Percentiles rank a stretch among this genome's conserved stretches.
phyloP scores from a whole-genome alignment of 2,888 invertebrate genomes.

The Hyalella azteca region DNA sequence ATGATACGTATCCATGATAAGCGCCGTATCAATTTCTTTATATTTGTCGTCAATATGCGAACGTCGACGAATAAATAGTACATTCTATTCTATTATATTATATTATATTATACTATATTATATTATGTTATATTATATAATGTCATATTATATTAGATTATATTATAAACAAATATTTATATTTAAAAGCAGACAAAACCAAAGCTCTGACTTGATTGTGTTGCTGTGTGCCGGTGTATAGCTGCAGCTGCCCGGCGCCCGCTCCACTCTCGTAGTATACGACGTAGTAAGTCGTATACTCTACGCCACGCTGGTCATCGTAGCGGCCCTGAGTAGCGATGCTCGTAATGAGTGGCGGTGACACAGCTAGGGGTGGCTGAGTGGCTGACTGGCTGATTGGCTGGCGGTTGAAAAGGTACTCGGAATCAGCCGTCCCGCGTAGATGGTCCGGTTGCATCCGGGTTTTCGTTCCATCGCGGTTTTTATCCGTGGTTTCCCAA shows the following conservation, averaged over 20 bases:
- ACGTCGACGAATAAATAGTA: too few relatives aligned
- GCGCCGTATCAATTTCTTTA: too few relatives aligned
- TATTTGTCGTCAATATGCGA: too few relatives aligned
- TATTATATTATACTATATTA: too few relatives aligned
- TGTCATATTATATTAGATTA: too few relatives aligned
- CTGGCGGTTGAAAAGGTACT: neutral
- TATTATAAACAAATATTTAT: neutral
- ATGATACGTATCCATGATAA: too few relatives aligned
- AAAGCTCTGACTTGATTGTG: conserved; percentile 44
- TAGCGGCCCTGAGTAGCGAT: conserved; percentile 82
- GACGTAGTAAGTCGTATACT: conserved; percentile 82
- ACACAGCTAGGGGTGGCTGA: neutral
- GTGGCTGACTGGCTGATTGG: neutral
- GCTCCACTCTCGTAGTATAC: conserved; percentile 82
- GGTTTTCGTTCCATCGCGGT: neutral
- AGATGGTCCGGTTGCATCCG: neutral
- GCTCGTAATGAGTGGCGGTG: conserved; percentile 50
- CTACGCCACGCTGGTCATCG: conserved; percentile 87
- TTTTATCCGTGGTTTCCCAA: neutral
- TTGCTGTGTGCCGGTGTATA: conserved; percentile 42
- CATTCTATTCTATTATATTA: too few relatives aligned
- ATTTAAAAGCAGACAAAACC: neutral
- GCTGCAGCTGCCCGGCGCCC: conserved; percentile 32
- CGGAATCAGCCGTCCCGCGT: neutral
- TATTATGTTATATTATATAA: too few relatives aligned